Evolutionary conservation across 2,113 vertebrate species (phyloP).

Genomic region (Xyrauchen texanus): DNA sequence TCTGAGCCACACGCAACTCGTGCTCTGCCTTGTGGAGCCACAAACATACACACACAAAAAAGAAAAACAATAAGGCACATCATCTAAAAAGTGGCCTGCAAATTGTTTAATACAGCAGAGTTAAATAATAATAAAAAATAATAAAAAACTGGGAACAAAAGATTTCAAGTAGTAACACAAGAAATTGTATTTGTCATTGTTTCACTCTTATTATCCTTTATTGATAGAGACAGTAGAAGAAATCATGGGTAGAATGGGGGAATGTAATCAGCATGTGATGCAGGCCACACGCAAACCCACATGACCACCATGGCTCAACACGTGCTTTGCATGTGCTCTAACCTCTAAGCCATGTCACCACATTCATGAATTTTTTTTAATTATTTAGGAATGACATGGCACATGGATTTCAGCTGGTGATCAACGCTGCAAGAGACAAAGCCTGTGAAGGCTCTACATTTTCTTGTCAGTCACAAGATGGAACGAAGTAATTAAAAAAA

Average conservation of each 20-base stretch:
- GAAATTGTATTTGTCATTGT: no score
- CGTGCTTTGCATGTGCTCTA: neutral
- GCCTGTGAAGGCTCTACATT: no score
- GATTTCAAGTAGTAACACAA: no score
- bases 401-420: no score
- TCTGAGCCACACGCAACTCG: no score
- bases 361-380: neutral
- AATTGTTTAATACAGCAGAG: no score
- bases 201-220: no score
- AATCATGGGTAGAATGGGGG: neutral
- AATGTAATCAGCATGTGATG: neutral
- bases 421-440: no score
- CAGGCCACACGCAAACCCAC: neutral
- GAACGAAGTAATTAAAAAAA: no score
- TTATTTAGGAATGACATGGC: neutral
- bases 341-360: neutral
- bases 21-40: neutral
- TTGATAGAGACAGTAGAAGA: neutral
- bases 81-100: neutral
- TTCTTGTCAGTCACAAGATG: no score
- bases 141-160: no score
- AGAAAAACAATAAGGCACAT: constrained; percentile 1
- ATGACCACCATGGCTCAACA: neutral
- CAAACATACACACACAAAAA: neutral
- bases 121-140: no score